Evolutionary conservation across 2,113 vertebrate species (phyloP).

Genomic region (Oostethus manadensis): DNA sequence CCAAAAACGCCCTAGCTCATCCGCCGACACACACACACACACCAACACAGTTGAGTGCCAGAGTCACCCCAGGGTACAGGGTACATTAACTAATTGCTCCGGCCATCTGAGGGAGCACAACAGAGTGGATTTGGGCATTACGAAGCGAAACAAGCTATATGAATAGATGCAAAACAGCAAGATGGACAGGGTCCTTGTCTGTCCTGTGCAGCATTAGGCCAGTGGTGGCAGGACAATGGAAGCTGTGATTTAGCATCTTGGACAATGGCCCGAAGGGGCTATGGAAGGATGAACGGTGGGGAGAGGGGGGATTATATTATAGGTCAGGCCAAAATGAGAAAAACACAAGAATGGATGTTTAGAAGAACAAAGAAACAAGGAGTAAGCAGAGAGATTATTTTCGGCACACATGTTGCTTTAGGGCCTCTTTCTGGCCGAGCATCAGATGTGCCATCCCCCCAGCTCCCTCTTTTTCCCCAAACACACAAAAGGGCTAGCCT

Average conservation of each 20-base stretch:
- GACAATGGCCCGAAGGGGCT: conserved; percentile 48
- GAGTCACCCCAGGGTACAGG: conserved; percentile 51
- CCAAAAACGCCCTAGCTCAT: conserved; percentile 39
- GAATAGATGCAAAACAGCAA: conserved; percentile 23
- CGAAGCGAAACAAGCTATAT: conserved; percentile 36
- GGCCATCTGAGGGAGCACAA: conserved; percentile 32
- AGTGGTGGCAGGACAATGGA: conserved; percentile 48
- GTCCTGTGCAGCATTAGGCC: conserved; percentile 45
- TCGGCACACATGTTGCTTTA: conserved; percentile 20
- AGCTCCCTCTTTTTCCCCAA: conserved; percentile 19
- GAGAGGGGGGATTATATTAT: conserved; percentile 16
- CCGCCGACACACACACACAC: no score
- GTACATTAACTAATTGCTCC: conserved; percentile 67
- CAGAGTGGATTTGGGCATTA: conserved; percentile 12
- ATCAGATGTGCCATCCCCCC: conserved; percentile 33
- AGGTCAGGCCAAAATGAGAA: conserved; percentile 39
- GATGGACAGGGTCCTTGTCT: conserved; percentile 32
- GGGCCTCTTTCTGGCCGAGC: conserved; percentile 32
- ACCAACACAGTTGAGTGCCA: conserved; percentile 36
- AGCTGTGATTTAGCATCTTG: conserved; percentile 20
- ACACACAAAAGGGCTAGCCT: conserved; percentile 51
- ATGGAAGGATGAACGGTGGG: conserved; percentile 31
- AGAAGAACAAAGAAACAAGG: background rate
- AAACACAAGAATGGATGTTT: conserved; percentile 14
- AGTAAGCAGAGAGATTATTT: conserved; percentile 8